Evolutionary conservation across 64 coral and sea anemone genomes (phyloP).

Genomic region (Actinia equina): DNA sequence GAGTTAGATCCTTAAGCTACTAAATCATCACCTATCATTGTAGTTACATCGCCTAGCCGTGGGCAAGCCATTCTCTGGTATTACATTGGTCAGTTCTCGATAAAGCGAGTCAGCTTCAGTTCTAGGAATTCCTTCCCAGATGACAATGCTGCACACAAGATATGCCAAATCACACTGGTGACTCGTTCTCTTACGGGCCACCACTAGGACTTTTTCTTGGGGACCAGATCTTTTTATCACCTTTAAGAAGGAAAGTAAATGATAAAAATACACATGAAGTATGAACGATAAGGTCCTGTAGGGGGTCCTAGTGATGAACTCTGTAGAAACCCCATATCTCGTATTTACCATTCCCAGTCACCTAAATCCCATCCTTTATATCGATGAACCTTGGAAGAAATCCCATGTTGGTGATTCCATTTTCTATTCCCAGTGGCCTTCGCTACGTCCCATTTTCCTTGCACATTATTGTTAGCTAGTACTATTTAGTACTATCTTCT

Average conservation of each 20-base stretch:
- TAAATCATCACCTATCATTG: conserved; percentile 75
- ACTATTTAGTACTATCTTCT: background rate
- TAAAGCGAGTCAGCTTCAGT: conserved; percentile 68
- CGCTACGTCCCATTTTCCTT: too few relatives aligned
- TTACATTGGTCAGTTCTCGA: conserved; percentile 57
- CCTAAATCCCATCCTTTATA: too few relatives aligned
- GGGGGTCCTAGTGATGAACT: too few relatives aligned
- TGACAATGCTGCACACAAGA: conserved; percentile 62
- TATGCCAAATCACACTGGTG: conserved; percentile 76
- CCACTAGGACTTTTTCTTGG: conserved; percentile 76
- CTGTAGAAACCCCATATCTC: too few relatives aligned
- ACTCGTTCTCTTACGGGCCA: conserved; percentile 60
- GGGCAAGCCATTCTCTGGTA: conserved; percentile 71
- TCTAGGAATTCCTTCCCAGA: conserved; percentile 84
- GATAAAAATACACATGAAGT: background rate
- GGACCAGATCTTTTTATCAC: conserved; percentile 77
- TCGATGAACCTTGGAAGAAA: too few relatives aligned
- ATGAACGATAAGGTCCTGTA: too few relatives aligned
- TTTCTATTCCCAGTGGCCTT: too few relatives aligned
- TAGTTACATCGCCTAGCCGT: conserved; percentile 77
- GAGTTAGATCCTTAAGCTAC: too few relatives aligned
- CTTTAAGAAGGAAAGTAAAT: conserved; percentile 5
- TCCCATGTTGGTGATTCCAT: too few relatives aligned
- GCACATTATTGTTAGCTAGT: too few relatives aligned
- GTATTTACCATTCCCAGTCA: too few relatives aligned